phyloP scores from a whole-genome alignment of 2,113 vertebrate genomes.

The Ciconia maguari region DNA sequence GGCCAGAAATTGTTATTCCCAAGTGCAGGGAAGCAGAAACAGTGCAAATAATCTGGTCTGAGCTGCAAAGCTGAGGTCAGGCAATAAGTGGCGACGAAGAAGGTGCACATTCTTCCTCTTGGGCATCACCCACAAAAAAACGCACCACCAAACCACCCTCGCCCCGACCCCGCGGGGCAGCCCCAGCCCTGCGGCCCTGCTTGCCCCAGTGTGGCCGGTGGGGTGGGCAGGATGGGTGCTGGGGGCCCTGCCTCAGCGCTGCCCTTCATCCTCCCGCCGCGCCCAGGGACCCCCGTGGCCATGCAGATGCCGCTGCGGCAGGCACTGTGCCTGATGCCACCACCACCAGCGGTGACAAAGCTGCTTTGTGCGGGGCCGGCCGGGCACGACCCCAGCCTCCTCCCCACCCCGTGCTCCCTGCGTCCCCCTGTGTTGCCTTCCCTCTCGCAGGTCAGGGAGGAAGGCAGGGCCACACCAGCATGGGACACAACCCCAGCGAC shows the following conservation, averaged over 20 bases:
- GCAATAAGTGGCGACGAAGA: neutral
- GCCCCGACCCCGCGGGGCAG: rapidly evolving
- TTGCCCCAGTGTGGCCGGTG: rapidly evolving
- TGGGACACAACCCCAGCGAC: rapidly evolving
- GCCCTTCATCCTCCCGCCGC: neutral
- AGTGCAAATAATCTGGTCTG: neutral
- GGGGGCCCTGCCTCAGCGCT: rapidly evolving
- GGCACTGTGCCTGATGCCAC: neutral
- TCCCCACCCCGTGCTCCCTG: rapidly evolving
- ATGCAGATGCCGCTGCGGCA: rapidly evolving
- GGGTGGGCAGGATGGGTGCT: neutral
- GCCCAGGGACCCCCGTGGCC: rapidly evolving
- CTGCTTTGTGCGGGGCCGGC: rapidly evolving
- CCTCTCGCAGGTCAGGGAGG: neutral
- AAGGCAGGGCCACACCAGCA: neutral
- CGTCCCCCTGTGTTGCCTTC: rapidly evolving
- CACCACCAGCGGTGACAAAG: neutral
- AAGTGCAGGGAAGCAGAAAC: neutral
- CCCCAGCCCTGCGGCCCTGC: rapidly evolving
- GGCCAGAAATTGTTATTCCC: neutral
- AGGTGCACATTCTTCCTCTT: rapidly evolving
- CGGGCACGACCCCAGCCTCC: rapidly evolving
- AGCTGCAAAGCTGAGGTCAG: neutral
- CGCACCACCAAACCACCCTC: neutral
- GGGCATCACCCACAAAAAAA: neutral